Conservation (phyloP, 2,888 invertebrate species). For the Leptinotarsa rubiginosa region DNA sequence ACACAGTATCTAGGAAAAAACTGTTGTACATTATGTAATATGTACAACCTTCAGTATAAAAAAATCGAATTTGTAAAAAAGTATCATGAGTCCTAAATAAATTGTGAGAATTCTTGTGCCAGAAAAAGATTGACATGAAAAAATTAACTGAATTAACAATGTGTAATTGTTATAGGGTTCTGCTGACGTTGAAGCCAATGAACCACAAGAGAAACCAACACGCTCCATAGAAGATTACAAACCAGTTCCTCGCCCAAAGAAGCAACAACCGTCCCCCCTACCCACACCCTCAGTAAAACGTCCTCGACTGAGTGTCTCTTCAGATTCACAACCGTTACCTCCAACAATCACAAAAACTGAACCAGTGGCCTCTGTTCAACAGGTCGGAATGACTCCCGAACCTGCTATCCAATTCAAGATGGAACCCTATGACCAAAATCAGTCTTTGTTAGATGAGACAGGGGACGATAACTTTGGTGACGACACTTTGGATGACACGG, state of each 20-base stretch:
- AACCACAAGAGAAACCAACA: constrained; percentile 49
- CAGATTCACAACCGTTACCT: constrained; percentile 37
- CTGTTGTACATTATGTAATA: no score
- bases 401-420: constrained; percentile 61
- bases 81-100: no score
- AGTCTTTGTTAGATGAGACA: constrained; percentile 56
- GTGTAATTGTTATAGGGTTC: constrained; percentile 51
- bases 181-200: constrained; percentile 50
- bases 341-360: constrained; percentile 35
- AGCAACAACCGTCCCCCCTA: constrained; percentile 44
- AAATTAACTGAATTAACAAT: neutral
- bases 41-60: no score
- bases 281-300: constrained; percentile 53
- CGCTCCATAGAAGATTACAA: constrained; percentile 51
- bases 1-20: neutral
- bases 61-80: constrained; percentile 24
- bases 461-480: constrained; percentile 60
- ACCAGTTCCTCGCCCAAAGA: constrained; percentile 53
- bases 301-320: constrained; percentile 51
- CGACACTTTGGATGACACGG: constrained; percentile 57
- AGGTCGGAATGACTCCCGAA: constrained; percentile 34
- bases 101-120: constrained; percentile 6
- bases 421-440: constrained; percentile 62
- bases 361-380: constrained; percentile 24
- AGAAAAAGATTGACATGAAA: neutral